A percentile compares a stretch with the other conserved stretches of the same genome.
Conservation (phyloP, 2,113 vertebrate species). For the Zosterops lateralis region DNA sequence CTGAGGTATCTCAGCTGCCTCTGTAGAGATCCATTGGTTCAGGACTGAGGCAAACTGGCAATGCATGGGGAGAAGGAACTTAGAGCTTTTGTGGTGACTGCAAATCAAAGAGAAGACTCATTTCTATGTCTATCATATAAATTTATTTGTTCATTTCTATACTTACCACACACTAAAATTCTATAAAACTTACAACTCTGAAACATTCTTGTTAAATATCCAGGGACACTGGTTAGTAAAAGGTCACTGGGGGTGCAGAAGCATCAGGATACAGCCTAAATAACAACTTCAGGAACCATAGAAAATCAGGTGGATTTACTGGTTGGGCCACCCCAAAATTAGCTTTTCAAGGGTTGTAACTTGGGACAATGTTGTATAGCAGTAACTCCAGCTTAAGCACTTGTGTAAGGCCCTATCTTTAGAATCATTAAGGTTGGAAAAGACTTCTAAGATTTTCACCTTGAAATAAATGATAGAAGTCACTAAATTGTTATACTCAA, state of each 20-base stretch:
- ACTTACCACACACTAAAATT: neutral
- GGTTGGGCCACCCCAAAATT: neutral
- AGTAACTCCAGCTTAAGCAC: neutral
- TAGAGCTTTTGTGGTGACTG: neutral
- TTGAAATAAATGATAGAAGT: neutral
- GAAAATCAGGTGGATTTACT: neutral
- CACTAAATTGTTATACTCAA: neutral
- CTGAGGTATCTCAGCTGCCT: neutral
- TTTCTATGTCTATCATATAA: neutral
- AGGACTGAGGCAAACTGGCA: neutral
- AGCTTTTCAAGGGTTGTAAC: neutral
- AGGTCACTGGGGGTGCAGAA: neutral
- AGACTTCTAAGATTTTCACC: neutral
- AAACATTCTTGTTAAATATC: neutral
- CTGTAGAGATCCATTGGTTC: neutral
- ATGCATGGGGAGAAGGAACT: neutral
- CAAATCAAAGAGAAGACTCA: neutral
- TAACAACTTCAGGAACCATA: neutral
- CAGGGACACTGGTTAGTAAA: neutral
- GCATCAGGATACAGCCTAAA: neutral
- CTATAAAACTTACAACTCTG: neutral
- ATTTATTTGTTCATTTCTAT: neutral
- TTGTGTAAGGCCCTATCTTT: neutral
- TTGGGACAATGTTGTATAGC: neutral
- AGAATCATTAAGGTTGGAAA: neutral